Evolutionary conservation across 1,140 invertebrate genomes (phyloP), one percentile per base, ranked within the genome.

Genomic region (Sarcophaga peregrina): DNA sequence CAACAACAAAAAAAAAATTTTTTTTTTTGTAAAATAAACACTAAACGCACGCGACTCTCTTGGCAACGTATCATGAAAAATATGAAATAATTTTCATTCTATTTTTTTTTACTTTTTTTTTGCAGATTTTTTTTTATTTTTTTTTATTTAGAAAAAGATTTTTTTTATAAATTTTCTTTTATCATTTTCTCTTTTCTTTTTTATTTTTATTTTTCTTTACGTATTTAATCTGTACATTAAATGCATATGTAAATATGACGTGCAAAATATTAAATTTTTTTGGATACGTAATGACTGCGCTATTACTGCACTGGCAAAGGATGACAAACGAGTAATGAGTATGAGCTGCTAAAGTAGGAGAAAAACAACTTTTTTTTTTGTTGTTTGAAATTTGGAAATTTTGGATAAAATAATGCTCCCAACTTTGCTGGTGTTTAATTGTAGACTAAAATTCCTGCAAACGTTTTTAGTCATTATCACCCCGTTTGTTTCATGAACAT

Each of bases 391-490:
- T 58, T n/a, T 15, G 13, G 54, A 58, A 58, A 58, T 58, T 68
- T n/a, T n/a, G n/a, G n/a, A n/a, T n/a, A n/a, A n/a, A n/a, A n/a
- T n/a, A n/a, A 68, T 68, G 62, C 62, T 68, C 62, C n/a, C 48
- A 78, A 17, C 75, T 37, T 78, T 50, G 75, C 75, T 78, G 75
- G 50, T 47, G 75, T 78, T 50, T 25, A 78, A 50, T 52, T 78
- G 17, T 17, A 50, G 17, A 78, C 75, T 78, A 78, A 78, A 78
- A 50, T 46, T 50, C 50, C 75, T 20, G 50, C 50, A 78, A 52
- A 47, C 75, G 75, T 78, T 78, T 78, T 78, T 78, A 48, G 75
- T 78, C 9, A 78, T 50, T 17, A 50, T 78, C 75, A 78, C 75
- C 75, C 75, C 75, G 17, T 20, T 37, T 37, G 62, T 68, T 37